Percentiles rank a stretch among this genome's conserved stretches.
phyloP scores from a whole-genome alignment of 2,113 vertebrate species.

The Lathamus discolor region DNA sequence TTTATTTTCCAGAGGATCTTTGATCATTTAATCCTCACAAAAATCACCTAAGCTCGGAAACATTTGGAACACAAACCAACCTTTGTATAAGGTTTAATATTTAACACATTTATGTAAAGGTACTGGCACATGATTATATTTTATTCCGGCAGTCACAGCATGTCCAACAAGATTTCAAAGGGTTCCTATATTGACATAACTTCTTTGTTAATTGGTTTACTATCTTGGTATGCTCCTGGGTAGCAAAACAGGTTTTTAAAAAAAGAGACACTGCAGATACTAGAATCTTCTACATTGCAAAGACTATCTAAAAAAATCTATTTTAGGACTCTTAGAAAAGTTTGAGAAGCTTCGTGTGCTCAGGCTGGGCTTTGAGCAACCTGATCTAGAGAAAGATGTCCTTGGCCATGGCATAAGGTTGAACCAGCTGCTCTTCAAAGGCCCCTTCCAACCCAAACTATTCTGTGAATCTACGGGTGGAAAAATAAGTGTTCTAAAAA shows the following conservation, averaged over 20 bases:
- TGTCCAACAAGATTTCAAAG: not conserved
- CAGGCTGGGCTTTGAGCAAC: not conserved
- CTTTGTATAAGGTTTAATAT: slow-evolving; percentile 48
- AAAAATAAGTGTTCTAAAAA: not conserved
- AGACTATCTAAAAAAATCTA: not conserved
- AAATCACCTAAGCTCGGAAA: slow-evolving; percentile 26
- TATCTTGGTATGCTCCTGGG: not conserved
- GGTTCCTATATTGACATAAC: not conserved
- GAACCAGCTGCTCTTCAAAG: not conserved
- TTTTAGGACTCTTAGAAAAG: not conserved
- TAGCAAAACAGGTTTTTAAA: not conserved
- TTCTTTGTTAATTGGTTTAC: not conserved
- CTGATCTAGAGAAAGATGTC: not conserved
- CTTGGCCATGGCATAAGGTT: not conserved
- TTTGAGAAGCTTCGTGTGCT: not conserved
- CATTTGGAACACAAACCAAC: not conserved
- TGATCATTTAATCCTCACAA: slow-evolving; percentile 23
- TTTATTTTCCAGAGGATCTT: slow-evolving; percentile 1
- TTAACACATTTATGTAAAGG: slow-evolving; percentile 33
- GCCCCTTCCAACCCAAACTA: not conserved
- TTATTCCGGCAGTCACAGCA: not conserved
- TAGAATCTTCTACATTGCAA: not conserved
- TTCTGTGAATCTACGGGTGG: not conserved
- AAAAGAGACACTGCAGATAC: not conserved
- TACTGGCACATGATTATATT: not conserved